Conservation (phyloP, 2,888 invertebrate genomes). For the Notocelia uddmanniana region DNA sequence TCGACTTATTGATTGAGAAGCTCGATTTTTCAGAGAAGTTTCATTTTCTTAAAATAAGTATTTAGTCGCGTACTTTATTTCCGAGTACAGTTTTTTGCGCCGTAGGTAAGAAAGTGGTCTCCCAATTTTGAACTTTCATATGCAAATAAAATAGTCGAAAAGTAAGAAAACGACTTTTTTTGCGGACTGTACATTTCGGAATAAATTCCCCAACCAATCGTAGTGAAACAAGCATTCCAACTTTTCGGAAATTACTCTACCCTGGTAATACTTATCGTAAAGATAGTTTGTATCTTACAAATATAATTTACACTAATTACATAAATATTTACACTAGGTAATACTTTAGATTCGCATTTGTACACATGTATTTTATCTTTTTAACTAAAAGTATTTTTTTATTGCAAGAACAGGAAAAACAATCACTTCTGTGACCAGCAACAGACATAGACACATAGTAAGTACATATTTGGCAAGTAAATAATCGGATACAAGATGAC, state of each 20-base stretch:
- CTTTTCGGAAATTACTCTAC: conserved; percentile 50
- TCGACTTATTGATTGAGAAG: background rate
- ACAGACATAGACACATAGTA: too few species aligned
- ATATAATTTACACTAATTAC: conserved; percentile 7
- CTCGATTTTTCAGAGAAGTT: background rate
- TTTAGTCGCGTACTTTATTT: too few species aligned
- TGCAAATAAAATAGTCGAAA: too few species aligned
- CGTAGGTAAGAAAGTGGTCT: background rate
- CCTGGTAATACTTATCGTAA: conserved; percentile 42
- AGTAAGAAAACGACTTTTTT: too few species aligned
- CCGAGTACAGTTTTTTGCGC: background rate
- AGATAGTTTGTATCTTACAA: conserved; percentile 36
- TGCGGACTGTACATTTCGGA: background rate
- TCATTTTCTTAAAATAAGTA: background rate
- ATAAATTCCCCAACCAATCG: background rate
- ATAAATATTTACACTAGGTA: conserved; percentile 46
- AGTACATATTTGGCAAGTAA: background rate
- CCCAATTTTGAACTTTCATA: too few species aligned
- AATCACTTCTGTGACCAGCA: background rate
- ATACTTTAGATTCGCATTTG: conserved; percentile 52
- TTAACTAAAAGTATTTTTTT: background rate
- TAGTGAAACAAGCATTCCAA: background rate
- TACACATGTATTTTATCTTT: conserved; percentile 32
- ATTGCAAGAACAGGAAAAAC: background rate
- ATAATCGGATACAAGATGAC: background rate